Base-by-base conservation (phyloP, 1,140 invertebrate genomes). In the Asobara japonica region DNA sequence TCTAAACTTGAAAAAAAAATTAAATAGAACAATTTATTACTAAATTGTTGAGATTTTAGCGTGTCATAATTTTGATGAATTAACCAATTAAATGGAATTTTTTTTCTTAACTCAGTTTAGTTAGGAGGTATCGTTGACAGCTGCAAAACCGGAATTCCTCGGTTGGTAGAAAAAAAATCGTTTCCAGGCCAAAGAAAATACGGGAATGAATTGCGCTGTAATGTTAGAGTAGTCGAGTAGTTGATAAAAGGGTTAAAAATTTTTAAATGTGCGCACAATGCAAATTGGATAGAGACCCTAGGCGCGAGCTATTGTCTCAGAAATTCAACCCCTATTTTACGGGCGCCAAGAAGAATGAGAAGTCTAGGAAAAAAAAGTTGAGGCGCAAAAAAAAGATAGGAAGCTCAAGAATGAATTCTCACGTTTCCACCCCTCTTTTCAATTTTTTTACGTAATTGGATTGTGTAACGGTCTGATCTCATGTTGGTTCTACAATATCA, bases 251-350 rank as follows among this genome's bases (percentile, higher is more conserved):
- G 51, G 22, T 56, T 25, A 22, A 56, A 56, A 45, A 45, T 45
- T 56, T 56, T 11, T 25, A 22, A 56, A 56, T 56, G 51, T 25
- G n/a, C n/a, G 25, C 51, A 56, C 51, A 56, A 56, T 56, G 51
- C 51, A 56, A 56, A 56, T 56, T 56, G 51, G 51, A 56, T 56
- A 56, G 51, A 56, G 22, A 56, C 51, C 51, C 51, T 25, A 56
- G 51, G 51, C 25, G 11, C 18, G 18, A 16, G 7, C 51, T 22
- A 56, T 56, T 56, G 51, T 56, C 51, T 56, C 51, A 56, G 22
- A 22, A 56, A 56, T 56, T 22, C 51, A 56, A 56, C 51, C 51
- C 51, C 51, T 56, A 25, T 56, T 56, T 56, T 56, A 56, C 20
- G 51, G 11, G 20, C 13, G 41, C n/a, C 2, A 38, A 45, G 8